A percentile compares a stretch with the other conserved stretches of the same genome.
These are phyloP conservation scores for Muscicapa striata DNA, from an alignment of 2,797 vertebrate genomes.

Conservation along the genomic window DNA sequence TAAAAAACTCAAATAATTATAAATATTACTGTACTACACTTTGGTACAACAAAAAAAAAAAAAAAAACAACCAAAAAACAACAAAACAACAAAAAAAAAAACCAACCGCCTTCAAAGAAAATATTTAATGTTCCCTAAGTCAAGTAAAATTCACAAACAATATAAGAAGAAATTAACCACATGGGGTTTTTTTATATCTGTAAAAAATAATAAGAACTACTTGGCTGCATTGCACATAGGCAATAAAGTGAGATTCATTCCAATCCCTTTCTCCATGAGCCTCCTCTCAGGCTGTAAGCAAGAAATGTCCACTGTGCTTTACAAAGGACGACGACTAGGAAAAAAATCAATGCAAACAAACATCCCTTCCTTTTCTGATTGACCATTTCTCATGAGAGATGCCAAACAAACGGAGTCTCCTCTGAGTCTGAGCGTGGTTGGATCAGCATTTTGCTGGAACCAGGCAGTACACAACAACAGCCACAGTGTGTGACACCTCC, in stretches of 20 bases:
- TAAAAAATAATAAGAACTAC: conserved; percentile 70
- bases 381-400: conserved; percentile 35
- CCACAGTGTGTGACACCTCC: conserved; percentile 20
- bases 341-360: conserved; percentile 58
- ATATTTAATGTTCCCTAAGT: conserved; percentile 43
- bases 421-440: conserved; percentile 49
- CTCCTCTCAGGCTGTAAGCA: conserved; percentile 57
- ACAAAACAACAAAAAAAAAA: neutral
- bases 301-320: conserved; percentile 81
- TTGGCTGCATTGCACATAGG: conserved; percentile 63
- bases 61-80: too few species aligned
- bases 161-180: conserved; percentile 56
- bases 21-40: conserved; percentile 55
- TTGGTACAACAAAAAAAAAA: conserved; percentile 32
- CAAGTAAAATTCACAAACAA: conserved; percentile 61
- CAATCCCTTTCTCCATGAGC: conserved; percentile 40
- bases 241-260: conserved; percentile 68
- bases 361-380: conserved; percentile 42
- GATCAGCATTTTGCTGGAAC: conserved; percentile 29
- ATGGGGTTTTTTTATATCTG: conserved; percentile 5
- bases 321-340: conserved; percentile 71
- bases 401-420: conserved; percentile 52
- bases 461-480: conserved; percentile 39
- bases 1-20: neutral
- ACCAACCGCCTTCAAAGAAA: neutral